Conservation (phyloP, 2,888 invertebrate genomes). For the Phengaris alcon region DNA sequence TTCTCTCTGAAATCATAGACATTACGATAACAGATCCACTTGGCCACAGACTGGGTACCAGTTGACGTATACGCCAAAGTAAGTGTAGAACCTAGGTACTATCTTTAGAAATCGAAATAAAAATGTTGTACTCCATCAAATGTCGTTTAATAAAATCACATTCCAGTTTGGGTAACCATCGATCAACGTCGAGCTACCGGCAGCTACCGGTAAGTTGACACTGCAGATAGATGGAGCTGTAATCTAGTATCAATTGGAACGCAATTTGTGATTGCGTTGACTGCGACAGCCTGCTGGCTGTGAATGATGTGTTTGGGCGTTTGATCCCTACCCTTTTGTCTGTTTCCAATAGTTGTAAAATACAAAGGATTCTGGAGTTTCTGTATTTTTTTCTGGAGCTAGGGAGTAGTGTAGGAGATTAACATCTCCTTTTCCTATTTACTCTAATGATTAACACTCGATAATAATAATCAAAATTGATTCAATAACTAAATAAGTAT, state of each 20-base stretch:
- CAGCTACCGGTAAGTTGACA: constrained; percentile 34
- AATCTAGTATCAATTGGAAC: constrained; percentile 51
- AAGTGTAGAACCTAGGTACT: too few relatives aligned
- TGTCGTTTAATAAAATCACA: constrained; percentile 50
- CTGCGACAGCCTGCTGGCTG: constrained; percentile 31
- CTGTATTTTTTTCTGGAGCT: too few relatives aligned
- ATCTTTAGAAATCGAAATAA: neutral
- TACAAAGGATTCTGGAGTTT: too few relatives aligned
- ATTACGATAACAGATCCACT: neutral
- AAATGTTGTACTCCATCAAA: constrained; percentile 51
- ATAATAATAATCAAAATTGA: too few relatives aligned
- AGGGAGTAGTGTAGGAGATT: too few relatives aligned
- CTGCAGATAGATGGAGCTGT: constrained; percentile 51
- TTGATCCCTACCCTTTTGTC: constrained; percentile 17
- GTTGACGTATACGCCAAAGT: neutral
- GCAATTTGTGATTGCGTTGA: constrained; percentile 46
- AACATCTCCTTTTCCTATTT: too few relatives aligned
- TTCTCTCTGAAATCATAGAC: neutral
- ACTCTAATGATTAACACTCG: too few relatives aligned
- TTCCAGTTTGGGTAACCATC: constrained; percentile 7
- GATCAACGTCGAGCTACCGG: constrained; percentile 23
- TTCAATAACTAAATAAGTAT: too few relatives aligned
- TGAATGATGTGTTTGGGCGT: constrained; percentile 34
- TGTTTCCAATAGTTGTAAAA: neutral
- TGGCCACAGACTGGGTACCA: neutral